These are phyloP conservation scores for Lanius ludovicianus DNA, from an alignment of 2,113 vertebrate species.

Conservation along the genomic window DNA sequence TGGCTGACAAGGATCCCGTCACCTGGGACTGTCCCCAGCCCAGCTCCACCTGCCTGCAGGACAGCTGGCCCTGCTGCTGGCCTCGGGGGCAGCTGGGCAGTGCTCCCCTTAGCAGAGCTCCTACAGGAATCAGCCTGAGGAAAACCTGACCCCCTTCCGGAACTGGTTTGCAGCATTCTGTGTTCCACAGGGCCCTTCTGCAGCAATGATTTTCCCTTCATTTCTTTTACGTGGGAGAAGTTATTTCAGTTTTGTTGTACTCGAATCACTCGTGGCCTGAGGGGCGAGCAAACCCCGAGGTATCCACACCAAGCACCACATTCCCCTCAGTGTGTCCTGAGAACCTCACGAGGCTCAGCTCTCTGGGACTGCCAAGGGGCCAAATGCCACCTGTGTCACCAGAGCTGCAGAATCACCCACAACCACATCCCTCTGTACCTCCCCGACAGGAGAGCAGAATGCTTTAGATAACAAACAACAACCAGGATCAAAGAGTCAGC, in stretches of 20 bases:
- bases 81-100: neutral
- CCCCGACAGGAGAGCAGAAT: neutral
- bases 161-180: fast-evolving
- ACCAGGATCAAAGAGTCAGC: neutral
- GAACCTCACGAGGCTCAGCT: fast-evolving
- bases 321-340: neutral
- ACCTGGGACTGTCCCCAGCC: neutral
- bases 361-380: neutral
- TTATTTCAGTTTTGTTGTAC: neutral
- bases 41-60: neutral
- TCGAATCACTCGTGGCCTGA: neutral
- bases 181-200: neutral
- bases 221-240: neutral
- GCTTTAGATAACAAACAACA: neutral
- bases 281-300: neutral
- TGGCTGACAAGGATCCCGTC: neutral
- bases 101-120: neutral
- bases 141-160: neutral
- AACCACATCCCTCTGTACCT: neutral
- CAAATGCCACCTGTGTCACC: neutral
- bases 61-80: neutral
- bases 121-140: neutral
- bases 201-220: neutral
- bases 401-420: neutral
- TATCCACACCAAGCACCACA: neutral